phyloP scores from a whole-genome alignment of 1,140 invertebrate species.

The Ganaspis sp. region DNA sequence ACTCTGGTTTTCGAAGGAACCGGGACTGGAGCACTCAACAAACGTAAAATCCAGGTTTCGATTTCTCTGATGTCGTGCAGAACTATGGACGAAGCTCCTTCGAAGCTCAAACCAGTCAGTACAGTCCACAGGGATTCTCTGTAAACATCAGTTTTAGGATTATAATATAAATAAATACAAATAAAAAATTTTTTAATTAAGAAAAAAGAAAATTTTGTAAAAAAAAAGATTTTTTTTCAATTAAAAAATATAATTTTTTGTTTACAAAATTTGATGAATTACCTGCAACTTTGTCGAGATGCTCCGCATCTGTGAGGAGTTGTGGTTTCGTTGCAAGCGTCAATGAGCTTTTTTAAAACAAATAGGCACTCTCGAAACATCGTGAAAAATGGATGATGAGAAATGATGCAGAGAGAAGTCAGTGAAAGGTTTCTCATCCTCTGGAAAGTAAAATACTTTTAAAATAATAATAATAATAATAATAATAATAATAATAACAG shows the following conservation, averaged over 20 bases:
- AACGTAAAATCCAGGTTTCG: conserved; percentile 97
- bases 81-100: conserved; percentile 90
- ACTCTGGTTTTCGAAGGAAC: conserved; percentile 97
- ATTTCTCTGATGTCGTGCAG: conserved; percentile 98
- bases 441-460: conserved; percentile 71
- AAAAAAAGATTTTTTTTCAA: too few relatives aligned
- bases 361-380: conserved; percentile 98
- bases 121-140: conserved; percentile 96
- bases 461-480: conserved; percentile 31
- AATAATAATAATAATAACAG: too few relatives aligned
- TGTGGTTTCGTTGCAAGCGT: conserved; percentile 96
- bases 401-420: conserved; percentile 97
- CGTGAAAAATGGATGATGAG: conserved; percentile 99
- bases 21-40: conserved; percentile 97
- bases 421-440: conserved; percentile 92
- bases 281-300: conserved; percentile 90
- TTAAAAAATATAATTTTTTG: too few relatives aligned
- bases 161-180: too few relatives aligned
- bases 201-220: conserved; percentile 54
- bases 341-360: conserved; percentile 95
- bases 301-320: conserved; percentile 91
- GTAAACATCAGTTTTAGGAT: too few relatives aligned
- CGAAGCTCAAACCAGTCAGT: conserved; percentile 85
- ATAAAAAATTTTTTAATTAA: too few relatives aligned
- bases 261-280: conserved; percentile 57